Percentiles rank a stretch among this genome's conserved stretches.
phyloP scores from a whole-genome alignment of 2,113 vertebrate species.

The Limnothrissa miodon region DNA sequence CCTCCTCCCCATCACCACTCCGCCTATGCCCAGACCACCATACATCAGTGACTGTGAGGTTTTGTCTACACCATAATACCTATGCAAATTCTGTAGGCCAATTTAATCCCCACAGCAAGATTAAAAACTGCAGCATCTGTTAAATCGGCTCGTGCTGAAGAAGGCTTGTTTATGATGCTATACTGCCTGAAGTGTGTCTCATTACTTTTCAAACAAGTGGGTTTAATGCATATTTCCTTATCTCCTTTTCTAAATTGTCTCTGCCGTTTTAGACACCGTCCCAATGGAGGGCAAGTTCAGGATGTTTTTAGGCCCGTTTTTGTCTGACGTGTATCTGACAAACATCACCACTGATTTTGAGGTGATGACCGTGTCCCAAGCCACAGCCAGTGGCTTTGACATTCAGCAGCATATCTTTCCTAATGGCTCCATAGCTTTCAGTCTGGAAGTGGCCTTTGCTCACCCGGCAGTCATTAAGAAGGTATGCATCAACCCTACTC shows the following conservation, averaged over 20 bases:
- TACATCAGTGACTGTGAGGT: slow-evolving; percentile 55
- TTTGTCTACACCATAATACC: not conserved
- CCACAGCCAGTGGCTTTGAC: slow-evolving; percentile 53
- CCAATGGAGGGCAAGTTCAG: slow-evolving; percentile 59
- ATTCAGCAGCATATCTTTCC: slow-evolving; percentile 50
- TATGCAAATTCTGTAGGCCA: too few species aligned
- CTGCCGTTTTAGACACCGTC: slow-evolving; percentile 54
- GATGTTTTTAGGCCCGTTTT: slow-evolving; percentile 66
- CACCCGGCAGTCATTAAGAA: slow-evolving; percentile 54
- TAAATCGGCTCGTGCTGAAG: too few species aligned
- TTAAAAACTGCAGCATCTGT: too few species aligned
- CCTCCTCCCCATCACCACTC: slow-evolving; percentile 69
- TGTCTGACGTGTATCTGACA: slow-evolving; percentile 68
- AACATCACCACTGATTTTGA: slow-evolving; percentile 60
- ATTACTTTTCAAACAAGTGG: not conserved
- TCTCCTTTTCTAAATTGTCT: not conserved
- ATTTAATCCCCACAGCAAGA: too few species aligned
- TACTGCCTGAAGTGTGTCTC: too few species aligned
- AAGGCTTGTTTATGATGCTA: too few species aligned
- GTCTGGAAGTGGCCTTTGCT: slow-evolving; percentile 65
- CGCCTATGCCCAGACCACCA: slow-evolving; percentile 50
- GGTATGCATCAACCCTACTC: slow-evolving; percentile 49
- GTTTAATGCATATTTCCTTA: not conserved
- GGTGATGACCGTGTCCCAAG: slow-evolving; percentile 55
- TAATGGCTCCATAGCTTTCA: slow-evolving; percentile 63